Percentiles rank a stretch among this genome's conserved stretches.
Evolutionary conservation across 2,888 invertebrate species (phyloP).

Genomic region (Timandra comae): DNA sequence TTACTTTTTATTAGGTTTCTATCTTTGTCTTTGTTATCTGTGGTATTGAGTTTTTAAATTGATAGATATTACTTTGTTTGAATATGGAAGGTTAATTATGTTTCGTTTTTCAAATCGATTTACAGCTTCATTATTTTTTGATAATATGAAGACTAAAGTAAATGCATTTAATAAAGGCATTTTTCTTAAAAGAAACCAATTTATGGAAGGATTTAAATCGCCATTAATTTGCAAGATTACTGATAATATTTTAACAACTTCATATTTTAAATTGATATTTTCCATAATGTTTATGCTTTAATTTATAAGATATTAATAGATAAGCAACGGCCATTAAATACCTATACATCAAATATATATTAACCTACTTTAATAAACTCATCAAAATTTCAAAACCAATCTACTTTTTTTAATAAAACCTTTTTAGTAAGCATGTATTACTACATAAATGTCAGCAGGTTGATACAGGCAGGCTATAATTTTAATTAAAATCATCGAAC

Average conservation of each 20-base stretch:
- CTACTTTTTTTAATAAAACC: too few relatives aligned
- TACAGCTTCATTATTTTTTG: not conserved
- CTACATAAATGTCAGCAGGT: slow-evolving; percentile 4
- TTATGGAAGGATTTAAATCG: too few relatives aligned
- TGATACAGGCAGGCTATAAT: slow-evolving; percentile 5
- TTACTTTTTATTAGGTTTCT: slow-evolving; percentile 1
- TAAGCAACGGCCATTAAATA: too few relatives aligned
- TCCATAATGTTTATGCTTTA: too few relatives aligned
- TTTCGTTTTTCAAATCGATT: not conserved
- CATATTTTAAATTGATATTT: too few relatives aligned
- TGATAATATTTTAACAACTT: too few relatives aligned
- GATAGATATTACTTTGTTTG: not conserved
- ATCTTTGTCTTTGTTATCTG: slow-evolving; percentile 3
- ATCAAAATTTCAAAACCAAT: not conserved
- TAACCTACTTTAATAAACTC: not conserved
- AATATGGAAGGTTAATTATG: not conserved
- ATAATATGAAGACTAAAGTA: too few relatives aligned
- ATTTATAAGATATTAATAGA: too few relatives aligned
- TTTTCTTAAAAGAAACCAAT: too few relatives aligned
- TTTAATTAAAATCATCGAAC: slow-evolving; percentile 16
- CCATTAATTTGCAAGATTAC: too few relatives aligned
- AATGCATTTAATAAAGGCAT: too few relatives aligned
- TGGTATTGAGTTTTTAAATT: slow-evolving; percentile 2
- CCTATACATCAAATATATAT: too few relatives aligned
- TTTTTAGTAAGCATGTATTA: not conserved